Conservation (phyloP, 2,113 vertebrate species). For the Macrotis lagotis region DNA sequence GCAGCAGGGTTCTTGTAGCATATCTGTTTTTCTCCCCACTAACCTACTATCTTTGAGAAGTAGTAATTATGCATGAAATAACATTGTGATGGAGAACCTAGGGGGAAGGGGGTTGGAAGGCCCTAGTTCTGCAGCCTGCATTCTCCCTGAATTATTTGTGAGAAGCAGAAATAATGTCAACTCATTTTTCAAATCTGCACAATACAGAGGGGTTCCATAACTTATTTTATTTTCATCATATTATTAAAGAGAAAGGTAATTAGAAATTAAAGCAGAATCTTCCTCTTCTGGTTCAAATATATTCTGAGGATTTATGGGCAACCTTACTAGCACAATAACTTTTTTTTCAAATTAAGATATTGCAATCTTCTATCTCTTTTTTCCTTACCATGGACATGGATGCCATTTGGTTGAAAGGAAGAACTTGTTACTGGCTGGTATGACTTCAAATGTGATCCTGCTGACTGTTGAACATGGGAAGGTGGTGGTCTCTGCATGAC, state of each 20-base stretch:
- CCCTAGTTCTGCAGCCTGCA: background rate
- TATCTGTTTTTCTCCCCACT: background rate
- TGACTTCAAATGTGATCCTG: conserved; percentile 80
- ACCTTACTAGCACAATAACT: background rate
- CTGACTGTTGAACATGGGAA: conserved; percentile 77
- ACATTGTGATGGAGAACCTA: background rate
- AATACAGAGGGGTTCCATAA: background rate
- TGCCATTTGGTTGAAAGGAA: conserved; percentile 81
- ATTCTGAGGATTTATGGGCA: background rate
- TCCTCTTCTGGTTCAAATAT: background rate
- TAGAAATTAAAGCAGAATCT: conserved; percentile 31
- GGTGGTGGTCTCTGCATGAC: conserved; percentile 82
- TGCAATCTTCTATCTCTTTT: background rate
- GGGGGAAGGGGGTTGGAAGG: background rate
- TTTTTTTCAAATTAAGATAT: background rate
- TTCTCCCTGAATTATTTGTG: background rate
- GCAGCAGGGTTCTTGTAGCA: background rate
- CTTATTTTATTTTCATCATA: background rate
- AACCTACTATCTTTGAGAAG: background rate
- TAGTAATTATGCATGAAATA: background rate
- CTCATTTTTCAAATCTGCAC: conserved; percentile 19
- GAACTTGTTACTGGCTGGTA: conserved; percentile 78
- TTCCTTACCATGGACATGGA: conserved; percentile 85
- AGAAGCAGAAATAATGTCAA: background rate
- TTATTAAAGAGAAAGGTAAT: conserved; percentile 9